Percentiles rank a stretch among this genome's conserved stretches.
Conservation (phyloP, 2,113 vertebrate species). For the Catharus fuscescens region DNA sequence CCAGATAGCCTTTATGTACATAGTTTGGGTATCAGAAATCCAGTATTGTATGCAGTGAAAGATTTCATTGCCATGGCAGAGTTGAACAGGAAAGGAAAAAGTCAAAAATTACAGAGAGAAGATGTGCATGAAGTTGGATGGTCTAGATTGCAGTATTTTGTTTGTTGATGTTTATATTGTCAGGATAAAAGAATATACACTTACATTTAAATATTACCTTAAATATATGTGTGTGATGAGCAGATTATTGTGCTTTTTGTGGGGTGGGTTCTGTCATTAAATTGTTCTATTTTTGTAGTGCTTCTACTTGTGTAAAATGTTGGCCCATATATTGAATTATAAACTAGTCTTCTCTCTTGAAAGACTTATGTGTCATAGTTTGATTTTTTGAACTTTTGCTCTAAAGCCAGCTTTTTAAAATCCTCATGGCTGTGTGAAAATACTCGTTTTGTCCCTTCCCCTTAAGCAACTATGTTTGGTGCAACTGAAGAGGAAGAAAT, state of each 20-base stretch:
- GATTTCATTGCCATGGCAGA: background rate
- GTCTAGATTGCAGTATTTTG: background rate
- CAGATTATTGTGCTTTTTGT: background rate
- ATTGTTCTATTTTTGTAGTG: background rate
- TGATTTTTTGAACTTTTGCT: background rate
- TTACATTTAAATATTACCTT: background rate
- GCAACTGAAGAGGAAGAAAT: constrained; percentile 84
- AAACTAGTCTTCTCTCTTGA: background rate
- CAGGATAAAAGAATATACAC: background rate
- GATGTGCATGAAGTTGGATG: background rate
- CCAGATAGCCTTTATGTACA: background rate
- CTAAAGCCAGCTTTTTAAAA: background rate
- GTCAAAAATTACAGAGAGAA: background rate
- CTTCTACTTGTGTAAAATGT: background rate
- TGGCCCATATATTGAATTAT: fast-evolving
- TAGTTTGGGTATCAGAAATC: background rate
- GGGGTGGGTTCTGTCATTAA: background rate
- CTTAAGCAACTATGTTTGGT: constrained; percentile 79
- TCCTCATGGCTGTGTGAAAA: background rate
- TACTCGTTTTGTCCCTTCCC: background rate
- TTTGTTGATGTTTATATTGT: background rate
- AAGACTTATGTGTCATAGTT: background rate
- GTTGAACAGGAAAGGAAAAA: background rate
- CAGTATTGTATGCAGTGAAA: background rate
- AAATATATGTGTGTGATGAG: background rate